A percentile compares a stretch with the other conserved stretches of the same genome.
phyloP scores from a whole-genome alignment of 2,113 vertebrate genomes.

The Cyphomyrus discorhynchus region DNA sequence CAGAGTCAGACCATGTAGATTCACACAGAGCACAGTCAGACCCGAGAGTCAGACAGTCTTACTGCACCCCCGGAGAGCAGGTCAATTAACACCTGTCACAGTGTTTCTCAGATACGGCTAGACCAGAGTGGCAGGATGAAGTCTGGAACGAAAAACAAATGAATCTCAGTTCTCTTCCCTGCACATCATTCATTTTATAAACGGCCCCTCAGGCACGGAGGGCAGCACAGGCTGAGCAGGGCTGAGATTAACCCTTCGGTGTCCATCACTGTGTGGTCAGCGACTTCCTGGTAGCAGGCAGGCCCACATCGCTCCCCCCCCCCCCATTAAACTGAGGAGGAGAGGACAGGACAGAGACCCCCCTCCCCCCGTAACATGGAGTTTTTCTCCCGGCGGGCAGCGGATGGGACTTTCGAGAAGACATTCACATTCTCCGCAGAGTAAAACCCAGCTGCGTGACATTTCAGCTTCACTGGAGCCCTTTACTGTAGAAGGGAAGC shows the following conservation, averaged over 20 bases:
- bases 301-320: background rate
- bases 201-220: background rate
- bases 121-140: background rate
- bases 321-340: background rate
- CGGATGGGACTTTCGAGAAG: background rate
- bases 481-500: background rate
- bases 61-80: background rate
- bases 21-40: background rate
- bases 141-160: background rate
- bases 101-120: background rate
- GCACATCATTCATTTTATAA: background rate
- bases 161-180: background rate
- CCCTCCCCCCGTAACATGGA: background rate
- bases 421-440: background rate
- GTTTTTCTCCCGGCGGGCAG: background rate
- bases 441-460: background rate
- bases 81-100: background rate
- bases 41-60: background rate
- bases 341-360: background rate
- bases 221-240: background rate
- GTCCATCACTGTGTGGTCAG: background rate
- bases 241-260: background rate
- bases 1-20: background rate
- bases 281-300: background rate
- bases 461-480: background rate